Evolutionary conservation across 2,113 vertebrate species (phyloP).

Genomic region (Tringa solitaria): DNA sequence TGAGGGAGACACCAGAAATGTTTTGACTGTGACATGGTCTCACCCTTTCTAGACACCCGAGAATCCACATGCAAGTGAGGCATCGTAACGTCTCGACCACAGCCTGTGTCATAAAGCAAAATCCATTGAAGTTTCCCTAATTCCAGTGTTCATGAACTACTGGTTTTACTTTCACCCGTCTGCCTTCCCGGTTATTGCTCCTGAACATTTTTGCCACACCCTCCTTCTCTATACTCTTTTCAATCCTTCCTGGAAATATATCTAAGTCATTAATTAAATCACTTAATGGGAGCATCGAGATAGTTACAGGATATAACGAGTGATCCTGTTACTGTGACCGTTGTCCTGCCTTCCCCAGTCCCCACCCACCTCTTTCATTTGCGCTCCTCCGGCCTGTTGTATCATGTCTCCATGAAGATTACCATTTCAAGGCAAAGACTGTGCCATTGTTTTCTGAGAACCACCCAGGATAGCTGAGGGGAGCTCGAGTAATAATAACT

Average conservation of each 20-base stretch:
- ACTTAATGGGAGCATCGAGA: slow-evolving; percentile 1
- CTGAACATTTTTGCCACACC: background rate
- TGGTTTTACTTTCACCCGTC: background rate
- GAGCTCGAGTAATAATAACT: slow-evolving; percentile 8
- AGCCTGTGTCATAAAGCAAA: background rate
- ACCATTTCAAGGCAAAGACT: slow-evolving; percentile 39
- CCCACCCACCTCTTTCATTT: slow-evolving; percentile 24
- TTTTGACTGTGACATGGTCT: background rate
- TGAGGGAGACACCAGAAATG: background rate
- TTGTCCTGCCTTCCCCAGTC: background rate
- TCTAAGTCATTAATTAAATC: slow-evolving; percentile 28
- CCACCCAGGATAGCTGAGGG: background rate
- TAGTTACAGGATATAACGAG: background rate
- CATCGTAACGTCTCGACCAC: background rate
- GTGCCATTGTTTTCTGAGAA: slow-evolving; percentile 22
- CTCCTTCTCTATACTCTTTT: slow-evolving; percentile 3
- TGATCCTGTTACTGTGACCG: background rate
- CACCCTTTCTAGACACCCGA: background rate
- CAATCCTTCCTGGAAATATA: slow-evolving; percentile 1
- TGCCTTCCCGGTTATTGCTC: background rate
- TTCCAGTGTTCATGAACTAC: background rate
- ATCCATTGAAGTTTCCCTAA: background rate
- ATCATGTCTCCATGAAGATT: slow-evolving; percentile 6
- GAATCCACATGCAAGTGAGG: background rate
- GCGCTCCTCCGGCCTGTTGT: background rate